These are phyloP conservation scores for Proteles cristata DNA, from an alignment of 2,113 vertebrate species.

Conservation along the genomic window DNA sequence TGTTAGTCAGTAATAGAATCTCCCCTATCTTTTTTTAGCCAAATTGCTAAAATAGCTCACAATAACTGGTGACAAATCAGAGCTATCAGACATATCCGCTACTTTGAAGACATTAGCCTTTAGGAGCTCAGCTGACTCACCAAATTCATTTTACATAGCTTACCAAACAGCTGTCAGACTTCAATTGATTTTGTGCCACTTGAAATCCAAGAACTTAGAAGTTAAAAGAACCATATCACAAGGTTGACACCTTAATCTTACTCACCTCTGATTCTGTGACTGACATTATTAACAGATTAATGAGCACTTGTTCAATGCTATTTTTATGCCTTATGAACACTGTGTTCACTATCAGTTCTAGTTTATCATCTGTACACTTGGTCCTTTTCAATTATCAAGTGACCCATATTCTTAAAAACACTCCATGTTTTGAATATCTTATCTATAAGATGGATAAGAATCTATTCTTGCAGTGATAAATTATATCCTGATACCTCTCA, in stretches of 20 bases:
- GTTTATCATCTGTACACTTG: constrained; percentile 11
- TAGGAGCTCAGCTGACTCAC: constrained; percentile 45
- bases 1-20: not conserved
- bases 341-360: constrained; percentile 32
- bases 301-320: constrained; percentile 31
- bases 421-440: not conserved
- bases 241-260: constrained; percentile 56
- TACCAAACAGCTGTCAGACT: constrained; percentile 65
- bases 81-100: not conserved
- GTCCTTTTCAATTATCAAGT: constrained; percentile 50
- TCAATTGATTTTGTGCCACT: constrained; percentile 64
- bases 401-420: constrained; percentile 48
- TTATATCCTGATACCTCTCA: not conserved
- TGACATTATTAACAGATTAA: constrained; percentile 62
- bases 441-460: not conserved
- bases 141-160: constrained; percentile 46
- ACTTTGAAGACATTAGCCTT: not conserved
- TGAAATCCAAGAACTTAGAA: constrained; percentile 66
- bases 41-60: not conserved
- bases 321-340: constrained; percentile 31
- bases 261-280: constrained; percentile 18
- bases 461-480: constrained; percentile 15
- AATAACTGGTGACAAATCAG: constrained; percentile 33
- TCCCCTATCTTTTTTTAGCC: not conserved
- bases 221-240: constrained; percentile 63